Evolutionary conservation across 2,888 invertebrate species (phyloP).

Genomic region (Sinotaia quadrata): DNA sequence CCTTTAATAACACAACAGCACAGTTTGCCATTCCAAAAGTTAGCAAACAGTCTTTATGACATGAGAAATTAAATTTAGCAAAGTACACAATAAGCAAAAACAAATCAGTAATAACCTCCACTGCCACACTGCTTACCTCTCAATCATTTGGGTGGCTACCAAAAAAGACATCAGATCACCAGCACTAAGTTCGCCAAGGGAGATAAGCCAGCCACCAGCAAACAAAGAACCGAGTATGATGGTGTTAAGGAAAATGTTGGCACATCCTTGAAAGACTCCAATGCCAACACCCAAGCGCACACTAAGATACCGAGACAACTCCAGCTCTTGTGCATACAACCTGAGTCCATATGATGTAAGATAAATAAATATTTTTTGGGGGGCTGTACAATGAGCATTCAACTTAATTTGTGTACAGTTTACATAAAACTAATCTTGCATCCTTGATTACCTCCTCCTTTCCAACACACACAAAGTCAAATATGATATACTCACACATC

Average conservation of each 20-base stretch:
- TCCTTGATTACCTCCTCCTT: no score
- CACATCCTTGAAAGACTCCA: slow-evolving; percentile 86
- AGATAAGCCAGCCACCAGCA: slow-evolving; percentile 90
- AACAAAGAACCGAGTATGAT: slow-evolving; percentile 91
- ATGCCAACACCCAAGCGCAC: slow-evolving; percentile 90
- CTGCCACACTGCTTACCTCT: slow-evolving; percentile 73
- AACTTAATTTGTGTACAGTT: no score
- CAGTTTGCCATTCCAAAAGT: no score
- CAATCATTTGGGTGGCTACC: slow-evolving; percentile 95
- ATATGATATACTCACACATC: no score
- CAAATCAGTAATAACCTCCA: not conserved
- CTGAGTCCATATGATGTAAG: no score
- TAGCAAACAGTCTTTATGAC: no score
- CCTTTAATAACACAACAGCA: no score
- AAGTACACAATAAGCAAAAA: not conserved
- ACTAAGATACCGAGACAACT: slow-evolving; percentile 81
- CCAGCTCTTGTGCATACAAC: slow-evolving; percentile 79
- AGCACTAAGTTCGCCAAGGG: slow-evolving; percentile 84
- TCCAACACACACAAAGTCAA: no score
- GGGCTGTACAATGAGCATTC: no score
- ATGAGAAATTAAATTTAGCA: not conserved
- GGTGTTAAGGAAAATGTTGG: slow-evolving; percentile 80
- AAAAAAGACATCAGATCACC: slow-evolving; percentile 97
- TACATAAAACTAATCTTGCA: no score
- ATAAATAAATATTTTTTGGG: no score